phyloP scores from a whole-genome alignment of 2,888 invertebrate genomes.

The Therioaphis trifolii region DNA sequence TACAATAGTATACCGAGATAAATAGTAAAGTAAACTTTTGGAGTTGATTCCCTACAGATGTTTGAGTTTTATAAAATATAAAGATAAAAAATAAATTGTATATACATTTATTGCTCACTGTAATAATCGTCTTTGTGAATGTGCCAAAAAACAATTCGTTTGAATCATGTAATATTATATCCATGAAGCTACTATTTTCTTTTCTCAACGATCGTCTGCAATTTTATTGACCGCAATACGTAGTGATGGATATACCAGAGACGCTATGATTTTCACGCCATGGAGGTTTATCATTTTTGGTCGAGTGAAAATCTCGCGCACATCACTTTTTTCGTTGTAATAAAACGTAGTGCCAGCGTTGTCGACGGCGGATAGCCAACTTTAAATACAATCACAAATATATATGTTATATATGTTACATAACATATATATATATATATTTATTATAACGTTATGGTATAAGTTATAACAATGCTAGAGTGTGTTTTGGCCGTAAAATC shows the following conservation, averaged over 20 bases:
- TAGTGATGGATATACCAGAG: neutral
- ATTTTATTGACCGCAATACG: neutral
- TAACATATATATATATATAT: too few species aligned
- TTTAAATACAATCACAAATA: too few species aligned
- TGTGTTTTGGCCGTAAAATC: constrained; percentile 28
- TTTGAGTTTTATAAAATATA: too few species aligned
- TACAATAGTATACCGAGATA: too few species aligned
- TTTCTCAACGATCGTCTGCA: neutral
- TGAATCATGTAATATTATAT: neutral
- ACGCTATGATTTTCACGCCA: neutral
- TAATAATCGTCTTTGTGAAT: too few species aligned
- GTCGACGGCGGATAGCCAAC: neutral
- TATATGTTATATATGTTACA: too few species aligned
- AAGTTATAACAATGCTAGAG: too few species aligned
- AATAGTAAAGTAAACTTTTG: too few species aligned
- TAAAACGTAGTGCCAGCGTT: neutral
- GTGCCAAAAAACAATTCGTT: neutral
- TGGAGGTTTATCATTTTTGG: neutral
- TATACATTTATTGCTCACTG: too few species aligned
- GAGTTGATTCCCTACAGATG: too few species aligned
- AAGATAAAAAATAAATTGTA: too few species aligned
- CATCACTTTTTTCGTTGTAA: neutral
- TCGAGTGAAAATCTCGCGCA: neutral
- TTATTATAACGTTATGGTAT: too few species aligned
- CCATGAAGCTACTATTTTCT: neutral